Percentiles rank a stretch among this genome's conserved stretches.
These are phyloP conservation scores for Carettochelys insculpta DNA, from an alignment of 2,113 vertebrate species.

Conservation along the genomic window DNA sequence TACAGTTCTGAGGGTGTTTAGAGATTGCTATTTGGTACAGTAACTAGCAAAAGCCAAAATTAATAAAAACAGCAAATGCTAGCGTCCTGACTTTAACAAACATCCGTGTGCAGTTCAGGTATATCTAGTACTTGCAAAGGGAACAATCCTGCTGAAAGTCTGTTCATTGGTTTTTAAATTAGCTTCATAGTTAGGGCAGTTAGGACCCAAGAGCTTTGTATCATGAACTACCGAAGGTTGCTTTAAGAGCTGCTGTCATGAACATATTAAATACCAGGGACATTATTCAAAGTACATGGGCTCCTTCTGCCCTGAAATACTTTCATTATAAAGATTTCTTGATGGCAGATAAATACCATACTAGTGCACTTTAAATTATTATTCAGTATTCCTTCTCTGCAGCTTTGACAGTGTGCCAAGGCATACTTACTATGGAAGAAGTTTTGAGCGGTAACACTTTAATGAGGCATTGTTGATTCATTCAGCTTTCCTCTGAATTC, in stretches of 20 bases:
- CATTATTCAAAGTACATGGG: background rate
- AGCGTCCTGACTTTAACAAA: background rate
- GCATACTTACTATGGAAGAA: background rate
- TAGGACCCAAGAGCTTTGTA: background rate
- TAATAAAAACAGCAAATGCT: background rate
- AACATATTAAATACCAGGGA: background rate
- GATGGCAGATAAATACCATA: background rate
- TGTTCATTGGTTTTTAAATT: background rate
- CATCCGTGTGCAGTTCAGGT: background rate
- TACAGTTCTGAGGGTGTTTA: background rate
- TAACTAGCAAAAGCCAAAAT: background rate
- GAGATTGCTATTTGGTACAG: background rate
- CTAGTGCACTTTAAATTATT: background rate
- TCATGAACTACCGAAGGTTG: background rate
- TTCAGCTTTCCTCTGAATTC: background rate
- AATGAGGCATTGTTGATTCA: background rate
- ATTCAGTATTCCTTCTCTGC: background rate
- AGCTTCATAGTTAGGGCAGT: background rate
- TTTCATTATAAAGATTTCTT: background rate
- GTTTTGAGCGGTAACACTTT: background rate
- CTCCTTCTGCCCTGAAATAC: background rate
- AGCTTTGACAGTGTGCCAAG: background rate
- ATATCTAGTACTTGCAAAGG: background rate
- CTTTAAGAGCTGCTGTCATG: background rate
- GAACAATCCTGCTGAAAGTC: background rate